Evolutionary conservation across 2,797 vertebrate species (phyloP).

Genomic region (Calcarius lapponicus): DNA sequence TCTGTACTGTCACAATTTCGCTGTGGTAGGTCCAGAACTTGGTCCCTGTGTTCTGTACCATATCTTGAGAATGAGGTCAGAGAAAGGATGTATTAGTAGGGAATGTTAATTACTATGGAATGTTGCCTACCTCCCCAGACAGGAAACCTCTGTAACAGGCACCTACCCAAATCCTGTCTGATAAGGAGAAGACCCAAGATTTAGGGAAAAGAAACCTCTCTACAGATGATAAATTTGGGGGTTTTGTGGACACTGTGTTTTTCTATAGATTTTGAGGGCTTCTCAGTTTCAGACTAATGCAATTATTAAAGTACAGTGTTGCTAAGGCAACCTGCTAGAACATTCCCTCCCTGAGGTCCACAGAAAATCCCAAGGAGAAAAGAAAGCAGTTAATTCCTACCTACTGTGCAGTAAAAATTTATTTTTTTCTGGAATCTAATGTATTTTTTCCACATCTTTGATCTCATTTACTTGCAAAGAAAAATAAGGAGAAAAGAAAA

Average conservation of each 20-base stretch:
- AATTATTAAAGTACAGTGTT: slow-evolving; percentile 36
- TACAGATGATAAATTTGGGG: neutral
- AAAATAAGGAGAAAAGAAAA: slow-evolving; percentile 35
- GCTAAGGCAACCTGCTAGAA: slow-evolving; percentile 22
- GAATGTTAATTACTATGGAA: neutral
- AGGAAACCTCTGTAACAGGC: neutral
- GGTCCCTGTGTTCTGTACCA: neutral
- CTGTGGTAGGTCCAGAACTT: neutral
- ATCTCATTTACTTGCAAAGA: slow-evolving; percentile 55
- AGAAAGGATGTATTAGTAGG: neutral
- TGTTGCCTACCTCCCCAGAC: neutral
- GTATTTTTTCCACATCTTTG: slow-evolving; percentile 36
- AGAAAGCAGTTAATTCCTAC: neutral
- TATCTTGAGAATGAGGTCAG: neutral
- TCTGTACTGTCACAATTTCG: fast-evolving
- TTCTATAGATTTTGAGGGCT: neutral
- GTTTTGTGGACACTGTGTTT: neutral
- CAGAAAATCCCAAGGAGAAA: slow-evolving; percentile 1
- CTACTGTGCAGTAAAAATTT: neutral
- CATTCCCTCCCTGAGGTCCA: neutral
- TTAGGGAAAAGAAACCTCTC: neutral
- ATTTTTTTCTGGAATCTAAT: slow-evolving; percentile 34
- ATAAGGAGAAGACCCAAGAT: neutral
- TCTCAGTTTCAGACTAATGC: neutral
- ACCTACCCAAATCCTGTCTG: neutral